Evolutionary conservation across 2,113 vertebrate species (phyloP), one percentile per base, ranked within the genome.

Genomic region (Mola mola): DNA sequence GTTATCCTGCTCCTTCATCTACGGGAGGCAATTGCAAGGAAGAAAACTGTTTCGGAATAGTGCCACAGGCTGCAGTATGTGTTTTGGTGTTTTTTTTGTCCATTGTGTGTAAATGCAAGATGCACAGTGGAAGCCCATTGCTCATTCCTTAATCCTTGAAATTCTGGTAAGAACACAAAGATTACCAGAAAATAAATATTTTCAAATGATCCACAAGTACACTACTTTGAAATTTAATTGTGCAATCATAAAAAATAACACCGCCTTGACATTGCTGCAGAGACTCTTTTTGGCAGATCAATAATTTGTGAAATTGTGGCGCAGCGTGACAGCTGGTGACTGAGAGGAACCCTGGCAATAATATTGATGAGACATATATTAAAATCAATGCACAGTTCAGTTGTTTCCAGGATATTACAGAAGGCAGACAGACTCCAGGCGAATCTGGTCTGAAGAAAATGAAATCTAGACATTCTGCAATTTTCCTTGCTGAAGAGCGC

Each of bases 1-100:
- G 8, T 72, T 48, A 51, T 62, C 26, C 42, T 36, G 52, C 63
- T 66, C 36, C 52, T 52, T 24, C 41, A 66, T 60, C 36, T 13
- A 21, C 49, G 56, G 8, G 48, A 64, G 12, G 16, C 8, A 40
- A n/a, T n/a, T n/a, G n/a, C n/a, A n/a, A n/a, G n/a, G n/a, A 16
- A 15, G 40, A 33, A 76, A 67, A 72, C 9, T 34, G 22, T 17
- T 62, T 31, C 15, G 61, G 19, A 66, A 50, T 42, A 51, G 28
- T 26, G 2, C 26, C 36, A 42, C 8, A 11, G 16, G n/a, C 16
- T 26, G 50, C n/a, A 47, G 6, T 29, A 33, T 17, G 15, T 26
- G 11, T 34, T 34, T 1, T 3, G 10, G 11, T 34, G 33, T 34
- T 34, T 34, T 34, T 33, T 31, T 34, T 34, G 3, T 8, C 26